A percentile compares a stretch with the other conserved stretches of the same genome.
phyloP scores from a whole-genome alignment of 2,797 vertebrate species.

The Aythya fuligula region DNA sequence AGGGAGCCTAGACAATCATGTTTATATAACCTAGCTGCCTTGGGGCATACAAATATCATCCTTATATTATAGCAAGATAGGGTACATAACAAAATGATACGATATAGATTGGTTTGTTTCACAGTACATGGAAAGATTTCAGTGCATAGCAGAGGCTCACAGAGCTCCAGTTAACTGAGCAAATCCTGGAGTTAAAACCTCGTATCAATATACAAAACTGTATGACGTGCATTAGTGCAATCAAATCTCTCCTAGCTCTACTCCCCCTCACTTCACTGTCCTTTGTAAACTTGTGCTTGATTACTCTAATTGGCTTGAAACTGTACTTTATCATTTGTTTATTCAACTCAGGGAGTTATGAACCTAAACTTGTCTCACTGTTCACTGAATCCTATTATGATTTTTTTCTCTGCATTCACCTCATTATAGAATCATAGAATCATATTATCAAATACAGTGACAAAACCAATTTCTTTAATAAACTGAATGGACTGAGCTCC shows the following conservation, averaged over 20 bases:
- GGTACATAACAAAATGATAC: background rate
- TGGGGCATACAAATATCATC: background rate
- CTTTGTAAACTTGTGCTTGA: background rate
- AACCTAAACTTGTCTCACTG: background rate
- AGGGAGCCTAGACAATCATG: background rate
- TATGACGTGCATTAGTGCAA: background rate
- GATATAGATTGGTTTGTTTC: background rate
- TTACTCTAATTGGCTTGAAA: slow-evolving; percentile 1
- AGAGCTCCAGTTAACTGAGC: background rate
- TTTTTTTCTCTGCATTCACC: background rate
- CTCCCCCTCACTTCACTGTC: background rate
- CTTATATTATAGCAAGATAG: background rate
- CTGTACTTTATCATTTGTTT: background rate
- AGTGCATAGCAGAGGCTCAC: background rate
- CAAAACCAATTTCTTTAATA: background rate
- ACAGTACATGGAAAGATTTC: background rate
- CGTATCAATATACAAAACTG: accelerated
- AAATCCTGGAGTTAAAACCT: background rate
- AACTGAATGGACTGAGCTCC: background rate
- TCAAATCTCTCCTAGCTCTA: background rate
- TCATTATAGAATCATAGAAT: background rate
- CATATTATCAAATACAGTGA: background rate
- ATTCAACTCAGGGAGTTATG: background rate
- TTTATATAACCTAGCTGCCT: background rate
- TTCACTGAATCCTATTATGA: background rate